Evolutionary conservation across 2,113 vertebrate genomes (phyloP).

Genomic region (Heterocephalus glaber): DNA sequence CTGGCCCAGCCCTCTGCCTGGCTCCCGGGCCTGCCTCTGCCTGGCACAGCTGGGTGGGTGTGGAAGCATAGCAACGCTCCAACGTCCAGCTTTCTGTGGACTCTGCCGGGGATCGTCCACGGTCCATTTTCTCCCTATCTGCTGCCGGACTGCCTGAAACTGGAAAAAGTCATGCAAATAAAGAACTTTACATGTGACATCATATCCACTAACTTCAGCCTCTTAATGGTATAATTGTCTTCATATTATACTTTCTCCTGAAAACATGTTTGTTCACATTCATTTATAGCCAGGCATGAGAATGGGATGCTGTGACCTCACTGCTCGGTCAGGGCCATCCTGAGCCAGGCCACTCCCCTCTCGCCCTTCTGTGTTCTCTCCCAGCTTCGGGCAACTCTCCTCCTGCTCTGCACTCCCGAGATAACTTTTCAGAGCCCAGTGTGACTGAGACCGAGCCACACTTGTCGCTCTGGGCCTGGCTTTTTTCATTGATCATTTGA

Average conservation of each 20-base stretch:
- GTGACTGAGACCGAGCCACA: not conserved
- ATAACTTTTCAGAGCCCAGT: fast-evolving
- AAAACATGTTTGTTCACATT: not conserved
- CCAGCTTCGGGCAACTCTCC: too few relatives aligned
- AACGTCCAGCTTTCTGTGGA: not conserved
- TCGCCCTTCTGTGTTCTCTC: too few relatives aligned
- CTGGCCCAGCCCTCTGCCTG: fast-evolving
- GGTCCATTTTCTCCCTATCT: not conserved
- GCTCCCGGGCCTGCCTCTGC: not conserved
- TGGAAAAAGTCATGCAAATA: not conserved
- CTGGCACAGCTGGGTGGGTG: fast-evolving
- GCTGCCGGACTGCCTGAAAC: not conserved
- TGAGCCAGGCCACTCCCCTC: not conserved
- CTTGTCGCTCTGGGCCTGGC: not conserved
- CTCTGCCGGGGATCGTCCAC: fast-evolving
- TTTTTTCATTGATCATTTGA: not conserved
- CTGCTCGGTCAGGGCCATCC: fast-evolving
- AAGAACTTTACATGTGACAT: not conserved
- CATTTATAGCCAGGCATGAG: not conserved
- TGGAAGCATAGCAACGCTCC: not conserved
- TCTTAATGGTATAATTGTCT: not conserved
- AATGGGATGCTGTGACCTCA: too few relatives aligned
- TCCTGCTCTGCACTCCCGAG: not conserved
- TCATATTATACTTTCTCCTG: not conserved
- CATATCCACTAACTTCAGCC: not conserved